These are phyloP conservation scores for Drosophila sulfurigaster DNA, from an alignment of 1,140 invertebrate genomes.

Conservation along the genomic window DNA sequence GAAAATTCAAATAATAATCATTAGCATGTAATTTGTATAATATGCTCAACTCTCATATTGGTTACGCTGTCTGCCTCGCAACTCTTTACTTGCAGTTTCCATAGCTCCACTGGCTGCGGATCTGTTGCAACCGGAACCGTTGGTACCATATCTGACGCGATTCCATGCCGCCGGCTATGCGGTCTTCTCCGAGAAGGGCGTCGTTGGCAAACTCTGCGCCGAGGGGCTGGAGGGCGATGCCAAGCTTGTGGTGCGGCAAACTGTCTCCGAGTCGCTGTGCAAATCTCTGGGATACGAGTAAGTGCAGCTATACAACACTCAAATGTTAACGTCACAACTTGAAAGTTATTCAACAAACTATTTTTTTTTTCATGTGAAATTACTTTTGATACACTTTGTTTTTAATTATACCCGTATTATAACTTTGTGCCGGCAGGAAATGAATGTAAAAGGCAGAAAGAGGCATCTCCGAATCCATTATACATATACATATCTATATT, in stretches of 20 bases:
- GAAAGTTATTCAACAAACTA: too few relatives aligned
- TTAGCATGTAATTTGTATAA: too few relatives aligned
- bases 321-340: too few relatives aligned
- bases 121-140: slow-evolving; percentile 86
- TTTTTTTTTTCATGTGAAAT: too few relatives aligned
- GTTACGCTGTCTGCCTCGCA: background rate
- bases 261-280: slow-evolving; percentile 91
- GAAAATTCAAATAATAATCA: too few relatives aligned
- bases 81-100: slow-evolving; percentile 87
- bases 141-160: slow-evolving; percentile 88
- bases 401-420: too few relatives aligned
- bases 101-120: slow-evolving; percentile 89
- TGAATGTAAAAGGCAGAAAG: too few relatives aligned
- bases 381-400: too few relatives aligned
- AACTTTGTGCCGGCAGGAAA: too few relatives aligned
- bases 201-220: slow-evolving; percentile 92
- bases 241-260: slow-evolving; percentile 86
- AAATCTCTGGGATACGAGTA: slow-evolving; percentile 91
- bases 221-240: slow-evolving; percentile 87
- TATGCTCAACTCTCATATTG: too few relatives aligned
- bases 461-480: too few relatives aligned
- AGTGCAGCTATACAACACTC: slow-evolving; percentile 61
- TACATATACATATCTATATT: too few relatives aligned
- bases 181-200: slow-evolving; percentile 92
- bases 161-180: slow-evolving; percentile 91